Evolutionary conservation across 2,113 vertebrate species (phyloP).

Genomic region (Glaucomys volans): DNA sequence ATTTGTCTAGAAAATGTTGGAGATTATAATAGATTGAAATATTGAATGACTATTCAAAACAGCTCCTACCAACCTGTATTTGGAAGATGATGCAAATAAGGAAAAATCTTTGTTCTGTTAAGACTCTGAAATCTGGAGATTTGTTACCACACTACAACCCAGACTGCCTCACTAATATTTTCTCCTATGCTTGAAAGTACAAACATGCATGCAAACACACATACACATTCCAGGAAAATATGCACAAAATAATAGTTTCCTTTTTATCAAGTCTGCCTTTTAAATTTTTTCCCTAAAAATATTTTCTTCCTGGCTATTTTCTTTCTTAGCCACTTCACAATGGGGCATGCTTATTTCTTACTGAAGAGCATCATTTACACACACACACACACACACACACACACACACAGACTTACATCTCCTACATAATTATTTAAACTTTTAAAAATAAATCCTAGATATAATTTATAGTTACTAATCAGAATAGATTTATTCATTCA

Average conservation of each 20-base stretch:
- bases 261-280: not conserved
- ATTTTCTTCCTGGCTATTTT: not conserved
- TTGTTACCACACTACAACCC: not conserved
- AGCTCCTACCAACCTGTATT: not conserved
- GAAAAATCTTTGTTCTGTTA: not conserved
- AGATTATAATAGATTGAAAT: not conserved
- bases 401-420: too few relatives aligned
- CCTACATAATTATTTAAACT: not conserved
- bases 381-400: too few relatives aligned
- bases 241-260: not conserved
- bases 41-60: not conserved
- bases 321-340: too few relatives aligned
- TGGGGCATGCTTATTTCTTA: too few relatives aligned
- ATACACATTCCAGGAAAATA: not conserved
- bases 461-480: not conserved
- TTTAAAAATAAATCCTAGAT: not conserved
- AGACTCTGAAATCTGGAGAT: not conserved
- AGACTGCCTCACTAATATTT: not conserved
- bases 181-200: not conserved
- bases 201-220: rapidly evolving
- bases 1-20: not conserved
- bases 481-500: not conserved
- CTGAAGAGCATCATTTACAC: too few relatives aligned
- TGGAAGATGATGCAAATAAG: not conserved
- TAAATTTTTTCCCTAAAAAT: not conserved